Evolutionary conservation across 2,797 vertebrate species (phyloP), one percentile per base, ranked within the genome.

Genomic region (Tapera naevia): DNA sequence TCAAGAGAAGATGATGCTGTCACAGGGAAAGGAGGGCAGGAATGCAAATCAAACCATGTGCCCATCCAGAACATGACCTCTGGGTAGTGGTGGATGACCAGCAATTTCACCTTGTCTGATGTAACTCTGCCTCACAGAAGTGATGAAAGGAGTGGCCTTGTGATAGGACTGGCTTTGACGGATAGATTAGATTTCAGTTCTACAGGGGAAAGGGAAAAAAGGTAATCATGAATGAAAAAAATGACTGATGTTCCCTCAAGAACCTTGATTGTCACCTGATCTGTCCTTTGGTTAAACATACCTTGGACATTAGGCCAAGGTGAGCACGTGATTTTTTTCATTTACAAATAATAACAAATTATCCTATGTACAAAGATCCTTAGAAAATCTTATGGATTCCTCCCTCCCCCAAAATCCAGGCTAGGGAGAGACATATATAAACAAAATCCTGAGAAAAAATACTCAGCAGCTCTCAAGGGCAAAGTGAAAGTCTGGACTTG

Each of bases 401-500:
- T 78, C 73, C 30, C 58, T 80, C 35, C 41, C 65, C 16, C 18
- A 50, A 80, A 92, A 74, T 17, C n/a, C 48, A 64, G 39, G n/a
- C 35, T 71, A 61, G 33, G n/a, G 39, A 90, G 27, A 80, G 11
- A 51, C 22, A 66, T 10, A 72, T 22, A 86, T 23, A 80, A 85
- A 79, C 30, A 69, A 76, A 94, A 90, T 28, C 56, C 67, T 64
- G 73, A 69, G 48, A 21, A 53, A 82, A 71, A 94, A 70, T 11
- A 2, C 17, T 18, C 7, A 81, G 88, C 83, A 94, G 62, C 30
- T 95, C 76, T 91, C 80, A 86, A 93, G 79, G 81, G 87, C 89
- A 92, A 62, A 93, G 70, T 81, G 88, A 79, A 84, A 96, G 88
- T 51, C 91, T 81, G 93, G 83, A 80, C 73, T 95, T 93, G 80